Percentiles rank a stretch among this genome's conserved stretches.
phyloP scores from a whole-genome alignment of 2,888 invertebrate species.

The Globia sparganii region DNA sequence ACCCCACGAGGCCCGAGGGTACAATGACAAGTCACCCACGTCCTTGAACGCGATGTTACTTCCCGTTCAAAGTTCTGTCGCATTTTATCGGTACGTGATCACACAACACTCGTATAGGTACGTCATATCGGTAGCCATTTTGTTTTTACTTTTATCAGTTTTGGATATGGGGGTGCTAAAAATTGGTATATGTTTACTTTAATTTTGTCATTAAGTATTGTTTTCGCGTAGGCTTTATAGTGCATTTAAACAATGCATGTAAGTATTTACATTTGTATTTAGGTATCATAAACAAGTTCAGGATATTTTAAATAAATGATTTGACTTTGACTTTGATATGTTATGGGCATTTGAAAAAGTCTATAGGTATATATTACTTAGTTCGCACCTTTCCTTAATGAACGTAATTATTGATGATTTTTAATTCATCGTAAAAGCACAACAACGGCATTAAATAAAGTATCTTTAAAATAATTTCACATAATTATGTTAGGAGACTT shows the following conservation, averaged over 20 bases:
- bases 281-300: neutral
- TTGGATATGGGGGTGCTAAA: slow-evolving; percentile 5
- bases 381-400: neutral
- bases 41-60: slow-evolving; percentile 46
- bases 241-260: neutral
- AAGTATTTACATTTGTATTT: too few species aligned
- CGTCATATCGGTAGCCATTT: slow-evolving; percentile 40
- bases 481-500: too few species aligned
- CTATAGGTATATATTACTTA: neutral
- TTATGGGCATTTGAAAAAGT: neutral
- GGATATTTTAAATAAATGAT: too few species aligned
- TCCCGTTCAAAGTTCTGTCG: slow-evolving; percentile 49
- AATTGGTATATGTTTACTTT: neutral
- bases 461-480: neutral
- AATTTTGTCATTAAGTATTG: neutral
- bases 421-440: neutral
- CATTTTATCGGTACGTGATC: slow-evolving; percentile 53
- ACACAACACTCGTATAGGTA: slow-evolving; percentile 47
- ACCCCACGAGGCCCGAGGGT: slow-evolving; percentile 31
- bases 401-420: neutral
- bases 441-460: neutral
- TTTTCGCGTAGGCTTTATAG: neutral
- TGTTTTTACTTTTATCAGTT: slow-evolving; percentile 40
- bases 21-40: slow-evolving; percentile 41
- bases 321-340: too few species aligned